Conservation (phyloP, 2,888 invertebrate species). For the Oxystoma pomonae region DNA sequence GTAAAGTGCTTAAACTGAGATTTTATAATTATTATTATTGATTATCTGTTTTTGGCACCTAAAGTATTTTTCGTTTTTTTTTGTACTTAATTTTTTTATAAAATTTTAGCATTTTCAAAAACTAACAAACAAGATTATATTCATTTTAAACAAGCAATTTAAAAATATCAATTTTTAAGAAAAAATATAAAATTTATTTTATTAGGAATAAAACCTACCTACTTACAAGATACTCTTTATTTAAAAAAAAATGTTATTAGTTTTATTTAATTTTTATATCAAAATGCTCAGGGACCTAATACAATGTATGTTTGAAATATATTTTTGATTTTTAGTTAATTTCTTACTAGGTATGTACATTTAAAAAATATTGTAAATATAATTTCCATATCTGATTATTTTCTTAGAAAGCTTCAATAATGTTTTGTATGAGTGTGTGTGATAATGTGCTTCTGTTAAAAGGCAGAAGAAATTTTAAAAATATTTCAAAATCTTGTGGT, state of each 20-base stretch:
- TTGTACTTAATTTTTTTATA: background rate
- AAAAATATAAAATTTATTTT: background rate
- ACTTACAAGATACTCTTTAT: background rate
- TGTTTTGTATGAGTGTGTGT: too few species aligned
- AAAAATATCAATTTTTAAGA: background rate
- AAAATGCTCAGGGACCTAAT: constrained; percentile 38
- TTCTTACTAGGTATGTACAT: background rate
- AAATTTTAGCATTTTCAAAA: too few species aligned
- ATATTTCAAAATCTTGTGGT: too few species aligned
- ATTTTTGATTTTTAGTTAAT: constrained; percentile 1
- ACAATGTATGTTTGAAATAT: constrained; percentile 17
- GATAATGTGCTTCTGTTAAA: too few species aligned
- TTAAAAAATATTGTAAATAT: constrained; percentile 16
- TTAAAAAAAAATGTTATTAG: constrained; percentile 20
- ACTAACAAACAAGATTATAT: too few species aligned
- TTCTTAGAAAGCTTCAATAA: too few species aligned
- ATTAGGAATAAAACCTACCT: background rate
- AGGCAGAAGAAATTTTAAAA: too few species aligned
- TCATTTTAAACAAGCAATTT: background rate
- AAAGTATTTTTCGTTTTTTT: background rate
- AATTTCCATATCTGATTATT: background rate
- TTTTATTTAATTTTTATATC: constrained; percentile 36
- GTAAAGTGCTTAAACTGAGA: too few species aligned
- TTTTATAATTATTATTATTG: too few species aligned
- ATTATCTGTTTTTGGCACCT: too few species aligned